phyloP scores from a whole-genome alignment of 2,888 invertebrate species.

The Folsomia manolachei region DNA sequence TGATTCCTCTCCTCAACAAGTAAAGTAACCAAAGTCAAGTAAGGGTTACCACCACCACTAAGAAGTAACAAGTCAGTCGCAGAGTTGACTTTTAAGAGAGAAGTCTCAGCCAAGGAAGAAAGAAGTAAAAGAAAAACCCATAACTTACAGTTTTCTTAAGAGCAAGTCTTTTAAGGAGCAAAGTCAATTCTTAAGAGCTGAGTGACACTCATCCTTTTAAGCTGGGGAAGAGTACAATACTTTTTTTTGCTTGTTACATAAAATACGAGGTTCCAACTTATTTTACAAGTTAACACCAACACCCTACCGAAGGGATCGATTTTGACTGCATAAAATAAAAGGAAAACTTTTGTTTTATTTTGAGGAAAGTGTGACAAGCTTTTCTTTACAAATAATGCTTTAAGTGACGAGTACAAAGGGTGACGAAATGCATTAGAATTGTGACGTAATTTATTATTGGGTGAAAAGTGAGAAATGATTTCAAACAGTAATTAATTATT shows the following conservation, averaged over 20 bases:
- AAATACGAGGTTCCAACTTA: not conserved
- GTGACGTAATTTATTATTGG: too few relatives aligned
- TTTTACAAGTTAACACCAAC: not conserved
- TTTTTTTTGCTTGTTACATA: not conserved
- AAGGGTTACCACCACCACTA: not conserved
- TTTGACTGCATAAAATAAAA: too few relatives aligned
- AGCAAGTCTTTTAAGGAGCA: too few relatives aligned
- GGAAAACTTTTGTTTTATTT: not conserved
- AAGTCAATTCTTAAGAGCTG: too few relatives aligned
- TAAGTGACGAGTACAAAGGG: not conserved
- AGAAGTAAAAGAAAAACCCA: not conserved
- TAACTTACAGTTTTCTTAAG: not conserved
- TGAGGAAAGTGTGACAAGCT: not conserved
- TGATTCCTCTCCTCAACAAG: not conserved
- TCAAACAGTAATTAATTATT: too few relatives aligned
- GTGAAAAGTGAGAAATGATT: too few relatives aligned
- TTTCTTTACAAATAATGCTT: not conserved
- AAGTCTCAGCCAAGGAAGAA: constrained; percentile 1
- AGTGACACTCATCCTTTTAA: too few relatives aligned
- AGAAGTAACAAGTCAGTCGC: constrained; percentile 19
- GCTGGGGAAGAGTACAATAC: not conserved
- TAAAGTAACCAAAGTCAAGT: not conserved
- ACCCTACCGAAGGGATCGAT: not conserved
- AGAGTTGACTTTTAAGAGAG: not conserved
- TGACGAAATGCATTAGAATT: not conserved